Evolutionary conservation across 2,113 vertebrate species (phyloP).

Genomic region (Thymallus thymallus): DNA sequence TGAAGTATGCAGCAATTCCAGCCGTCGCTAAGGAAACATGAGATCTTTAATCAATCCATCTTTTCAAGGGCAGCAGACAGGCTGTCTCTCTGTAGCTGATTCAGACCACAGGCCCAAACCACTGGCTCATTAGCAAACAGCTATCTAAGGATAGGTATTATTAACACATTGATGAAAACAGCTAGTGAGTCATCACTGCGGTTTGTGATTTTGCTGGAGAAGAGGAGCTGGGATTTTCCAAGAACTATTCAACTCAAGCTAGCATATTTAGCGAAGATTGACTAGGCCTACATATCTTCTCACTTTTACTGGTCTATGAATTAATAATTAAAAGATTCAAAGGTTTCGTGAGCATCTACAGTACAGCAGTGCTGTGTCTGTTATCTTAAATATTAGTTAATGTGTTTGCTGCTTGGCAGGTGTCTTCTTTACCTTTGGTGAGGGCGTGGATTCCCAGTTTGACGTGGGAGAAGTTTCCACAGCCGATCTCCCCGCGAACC

Average conservation of each 20-base stretch:
- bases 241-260: neutral
- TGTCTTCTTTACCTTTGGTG: constrained; percentile 84
- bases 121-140: constrained; percentile 44
- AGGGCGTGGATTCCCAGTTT: constrained; percentile 94
- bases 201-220: constrained; percentile 10
- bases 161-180: constrained; percentile 1
- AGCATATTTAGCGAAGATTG: neutral
- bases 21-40: constrained; percentile 55
- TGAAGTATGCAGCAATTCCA: constrained; percentile 64
- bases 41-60: constrained; percentile 37
- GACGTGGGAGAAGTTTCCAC: constrained; percentile 98
- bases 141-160: constrained; percentile 31
- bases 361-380: too few species aligned
- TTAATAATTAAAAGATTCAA: too few species aligned
- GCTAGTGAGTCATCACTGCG: constrained; percentile 30
- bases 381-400: too few species aligned
- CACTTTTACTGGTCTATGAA: too few species aligned
- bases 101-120: constrained; percentile 43
- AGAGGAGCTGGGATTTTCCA: neutral
- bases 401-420: too few species aligned
- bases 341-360: too few species aligned
- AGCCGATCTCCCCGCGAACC: constrained; percentile 92
- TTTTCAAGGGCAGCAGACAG: constrained; percentile 48
- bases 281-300: too few species aligned
- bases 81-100: constrained; percentile 49